Evolutionary conservation across 2,113 vertebrate genomes (phyloP).

Genomic region (Macaca fascicularis): T2T-MFA8v1.1 NC_088391.1:30448501-30449000

Average conservation of each 20-base stretch:
- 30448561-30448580: not conserved
- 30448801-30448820: not conserved
- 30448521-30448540: not conserved
- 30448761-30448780: not conserved
- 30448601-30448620: accelerated
- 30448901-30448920: not conserved
- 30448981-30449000: not conserved
- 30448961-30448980: not conserved
- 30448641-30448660: not conserved
- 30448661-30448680: not conserved
- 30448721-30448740: not conserved
- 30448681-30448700: not conserved
- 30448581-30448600: not conserved
- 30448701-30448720: not conserved
- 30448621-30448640: not conserved
- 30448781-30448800: not conserved
- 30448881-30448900: too few relatives aligned
- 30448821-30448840: accelerated
- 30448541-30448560: not conserved
- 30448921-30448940: not conserved
- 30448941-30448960: not conserved
- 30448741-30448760: not conserved
- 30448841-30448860: accelerated
- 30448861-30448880: not conserved
- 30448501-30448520: too few relatives aligned